These are phyloP conservation scores for Phoenoteleia sp. DNA, from an alignment of 2,888 invertebrate genomes.

Conservation along the genomic window DNA sequence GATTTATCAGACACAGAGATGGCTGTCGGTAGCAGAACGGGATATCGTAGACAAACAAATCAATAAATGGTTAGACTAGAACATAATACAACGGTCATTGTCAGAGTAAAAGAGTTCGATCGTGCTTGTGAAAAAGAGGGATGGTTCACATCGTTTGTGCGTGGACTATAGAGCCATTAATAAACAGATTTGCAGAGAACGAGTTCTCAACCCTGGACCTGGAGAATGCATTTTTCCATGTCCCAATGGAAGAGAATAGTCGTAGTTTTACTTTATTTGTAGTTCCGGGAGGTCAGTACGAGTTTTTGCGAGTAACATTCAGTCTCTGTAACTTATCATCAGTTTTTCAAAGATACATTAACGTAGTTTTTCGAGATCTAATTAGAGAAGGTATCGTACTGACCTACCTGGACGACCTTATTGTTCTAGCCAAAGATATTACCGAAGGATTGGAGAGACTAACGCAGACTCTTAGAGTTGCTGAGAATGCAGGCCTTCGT, in stretches of 20 bases:
- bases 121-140: neutral
- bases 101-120: neutral
- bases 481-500: conserved; percentile 57
- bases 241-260: conserved; percentile 73
- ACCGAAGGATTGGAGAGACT: conserved; percentile 48
- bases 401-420: conserved; percentile 64
- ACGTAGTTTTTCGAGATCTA: conserved; percentile 59
- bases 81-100: conserved; percentile 46
- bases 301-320: too few species aligned
- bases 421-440: conserved; percentile 45
- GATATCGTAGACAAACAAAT: conserved; percentile 69
- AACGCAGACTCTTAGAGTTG: conserved; percentile 51
- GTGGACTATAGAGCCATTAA: neutral
- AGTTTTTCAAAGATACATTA: conserved; percentile 70
- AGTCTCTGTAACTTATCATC: too few species aligned
- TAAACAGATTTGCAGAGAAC: conserved; percentile 70
- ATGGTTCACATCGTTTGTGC: neutral
- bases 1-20: conserved; percentile 66
- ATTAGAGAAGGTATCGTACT: conserved; percentile 49
- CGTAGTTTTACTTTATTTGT: conserved; percentile 77
- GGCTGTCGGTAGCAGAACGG: conserved; percentile 56
- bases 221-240: conserved; percentile 76
- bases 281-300: conserved; percentile 73
- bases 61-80: conserved; percentile 71
- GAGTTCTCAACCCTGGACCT: conserved; percentile 45